Base-by-base conservation (phyloP, 1,140 invertebrate species). In the Drosophila novamexicana region DNA sequence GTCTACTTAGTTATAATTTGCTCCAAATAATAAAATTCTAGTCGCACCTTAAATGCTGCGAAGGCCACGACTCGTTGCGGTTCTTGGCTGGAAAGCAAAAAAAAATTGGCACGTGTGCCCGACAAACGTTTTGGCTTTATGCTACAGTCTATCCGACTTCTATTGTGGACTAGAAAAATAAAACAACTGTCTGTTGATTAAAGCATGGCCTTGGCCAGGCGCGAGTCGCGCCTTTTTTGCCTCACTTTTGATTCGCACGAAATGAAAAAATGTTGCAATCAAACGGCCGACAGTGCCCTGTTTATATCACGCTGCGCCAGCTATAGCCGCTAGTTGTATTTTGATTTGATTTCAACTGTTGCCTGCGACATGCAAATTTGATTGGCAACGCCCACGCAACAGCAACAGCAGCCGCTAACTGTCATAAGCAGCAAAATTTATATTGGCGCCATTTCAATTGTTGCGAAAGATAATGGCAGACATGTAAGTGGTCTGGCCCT, bases 301-400 rank as follows among this genome's bases (percentile, higher is more conserved):
- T 69, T 70, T 64, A 75, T 75, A 75, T 52, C 72, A 70, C 67
- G 72, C 72, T 69, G 71, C 45, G 65, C 40, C 58, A 8, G 57
- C 29, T 47, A 63, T 53, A 18, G 50, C 61, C 64, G 61, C 53
- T 16, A 66, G 70, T 84, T 68, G 37, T 62, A 65, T 81, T 78
- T 65, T 81, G 61, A 81, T 85, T 85, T 81, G 81, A 81, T 85
- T 84, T 86, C 73, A 69, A 72, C 70, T 80, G 67, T 84, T 84
- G 77, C 82, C 82, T 78, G 74, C 56, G 45, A 82, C 83, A 86
- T 86, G 83, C 83, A 88, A 86, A 86, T 83, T 79, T 72, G 83
- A 86, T 88, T 88, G 79, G 84, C 84, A 65, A 88, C 83, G 80
- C 83, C 83, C 83, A 88, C 83, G 84, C 83, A 66, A 79, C 45